Conservation (phyloP, 2,113 vertebrate genomes). For the Larimichthys crocea region DNA sequence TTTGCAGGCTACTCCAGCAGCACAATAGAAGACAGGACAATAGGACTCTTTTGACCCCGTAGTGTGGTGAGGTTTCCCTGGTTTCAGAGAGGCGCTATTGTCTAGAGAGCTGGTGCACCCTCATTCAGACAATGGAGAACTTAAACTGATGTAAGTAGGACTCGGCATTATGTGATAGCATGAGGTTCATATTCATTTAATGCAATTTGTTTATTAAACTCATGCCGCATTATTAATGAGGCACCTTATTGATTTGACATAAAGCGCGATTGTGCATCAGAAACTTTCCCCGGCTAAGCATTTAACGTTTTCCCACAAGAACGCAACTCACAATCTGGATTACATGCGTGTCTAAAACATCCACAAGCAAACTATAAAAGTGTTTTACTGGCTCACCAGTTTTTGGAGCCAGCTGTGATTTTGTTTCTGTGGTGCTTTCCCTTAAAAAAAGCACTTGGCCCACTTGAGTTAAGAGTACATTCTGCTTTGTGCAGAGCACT, state of each 20-base stretch:
- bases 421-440: slow-evolving; percentile 21
- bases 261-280: not conserved
- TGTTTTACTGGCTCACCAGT: slow-evolving; percentile 24
- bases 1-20: slow-evolving; percentile 79
- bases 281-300: not conserved
- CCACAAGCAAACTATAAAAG: slow-evolving; percentile 46
- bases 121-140: slow-evolving; percentile 73
- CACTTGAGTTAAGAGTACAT: not conserved
- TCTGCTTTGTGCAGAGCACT: slow-evolving; percentile 9
- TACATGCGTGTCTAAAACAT: slow-evolving; percentile 31
- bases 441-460: slow-evolving; percentile 21
- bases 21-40: slow-evolving; percentile 84
- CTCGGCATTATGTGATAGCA: slow-evolving; percentile 56
- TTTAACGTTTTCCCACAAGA: slow-evolving; percentile 29
- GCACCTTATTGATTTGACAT: slow-evolving; percentile 32
- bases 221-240: slow-evolving; percentile 2
- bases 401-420: slow-evolving; percentile 28
- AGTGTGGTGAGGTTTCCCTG: slow-evolving; percentile 69
- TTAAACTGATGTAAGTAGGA: slow-evolving; percentile 64
- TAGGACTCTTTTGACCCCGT: slow-evolving; percentile 79
- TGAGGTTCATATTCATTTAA: slow-evolving; percentile 37
- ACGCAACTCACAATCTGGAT: slow-evolving; percentile 10
- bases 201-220: slow-evolving; percentile 34
- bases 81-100: slow-evolving; percentile 79
- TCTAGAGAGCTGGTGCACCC: slow-evolving; percentile 72